These are phyloP conservation scores for Neosilurus mollespiculum DNA, from an alignment of 2,797 vertebrate species.

Conservation along the genomic window DNA sequence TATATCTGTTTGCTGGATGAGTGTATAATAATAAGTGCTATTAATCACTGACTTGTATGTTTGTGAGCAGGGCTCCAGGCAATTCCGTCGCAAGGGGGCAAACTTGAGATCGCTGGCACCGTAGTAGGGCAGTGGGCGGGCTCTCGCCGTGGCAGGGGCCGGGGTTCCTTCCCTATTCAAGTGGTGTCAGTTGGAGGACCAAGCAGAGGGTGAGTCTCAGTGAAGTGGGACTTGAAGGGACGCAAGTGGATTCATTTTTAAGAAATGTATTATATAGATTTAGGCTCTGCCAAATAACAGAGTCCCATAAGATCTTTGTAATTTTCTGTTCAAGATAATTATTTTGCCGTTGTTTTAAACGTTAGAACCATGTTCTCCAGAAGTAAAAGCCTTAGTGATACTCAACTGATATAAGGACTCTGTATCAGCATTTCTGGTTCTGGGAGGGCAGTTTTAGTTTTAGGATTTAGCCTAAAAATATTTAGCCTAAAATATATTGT, in stretches of 20 bases:
- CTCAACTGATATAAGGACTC: too few relatives aligned
- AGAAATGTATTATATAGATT: neutral
- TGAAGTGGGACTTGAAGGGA: neutral
- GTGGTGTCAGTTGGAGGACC: constrained; percentile 92
- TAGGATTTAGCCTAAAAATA: too few relatives aligned
- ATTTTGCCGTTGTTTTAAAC: too few relatives aligned
- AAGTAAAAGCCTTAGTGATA: too few relatives aligned
- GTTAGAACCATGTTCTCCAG: too few relatives aligned
- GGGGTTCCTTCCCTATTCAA: constrained; percentile 85
- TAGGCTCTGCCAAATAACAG: too few relatives aligned
- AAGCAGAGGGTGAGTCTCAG: constrained; percentile 79
- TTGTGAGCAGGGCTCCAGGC: constrained; percentile 77
- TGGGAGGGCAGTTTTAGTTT: too few relatives aligned
- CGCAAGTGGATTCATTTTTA: neutral
- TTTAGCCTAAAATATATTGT: too few relatives aligned
- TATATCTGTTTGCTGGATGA: neutral
- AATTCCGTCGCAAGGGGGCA: constrained; percentile 90
- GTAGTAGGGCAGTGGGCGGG: constrained; percentile 96
- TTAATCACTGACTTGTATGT: neutral
- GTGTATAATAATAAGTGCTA: neutral
- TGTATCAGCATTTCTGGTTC: too few relatives aligned
- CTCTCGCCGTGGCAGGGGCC: constrained; percentile 80
- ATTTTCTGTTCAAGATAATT: too few relatives aligned
- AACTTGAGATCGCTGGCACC: constrained; percentile 94
- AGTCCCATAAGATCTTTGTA: too few relatives aligned